Conservation (phyloP, 2,888 invertebrate genomes). For the Xestoiulus laeticollis region DNA sequence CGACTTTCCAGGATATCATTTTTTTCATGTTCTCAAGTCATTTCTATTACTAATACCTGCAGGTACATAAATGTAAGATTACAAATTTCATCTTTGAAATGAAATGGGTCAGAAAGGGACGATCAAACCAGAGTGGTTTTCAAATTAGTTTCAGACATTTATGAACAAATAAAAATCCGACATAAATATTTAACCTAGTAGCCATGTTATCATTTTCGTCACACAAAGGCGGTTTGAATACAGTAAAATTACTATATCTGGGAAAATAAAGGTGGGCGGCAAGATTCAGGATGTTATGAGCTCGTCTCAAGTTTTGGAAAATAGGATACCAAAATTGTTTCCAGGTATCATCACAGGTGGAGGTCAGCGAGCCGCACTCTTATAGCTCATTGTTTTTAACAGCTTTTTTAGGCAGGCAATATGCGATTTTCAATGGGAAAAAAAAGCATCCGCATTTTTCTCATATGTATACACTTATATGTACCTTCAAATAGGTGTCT, state of each 20-base stretch:
- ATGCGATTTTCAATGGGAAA: not conserved
- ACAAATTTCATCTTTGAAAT: not conserved
- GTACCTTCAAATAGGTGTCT: too few species aligned
- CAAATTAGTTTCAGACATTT: not conserved
- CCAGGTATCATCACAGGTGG: not conserved
- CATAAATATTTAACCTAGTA: not conserved
- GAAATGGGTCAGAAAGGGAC: constrained; percentile 4
- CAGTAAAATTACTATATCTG: not conserved
- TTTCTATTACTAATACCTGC: not conserved
- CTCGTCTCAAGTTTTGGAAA: not conserved
- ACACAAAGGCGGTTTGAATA: not conserved
- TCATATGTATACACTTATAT: not conserved
- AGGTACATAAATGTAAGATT: not conserved
- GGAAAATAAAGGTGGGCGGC: not conserved
- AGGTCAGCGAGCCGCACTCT: not conserved
- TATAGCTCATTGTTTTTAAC: not conserved
- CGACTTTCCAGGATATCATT: not conserved
- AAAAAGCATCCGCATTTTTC: not conserved
- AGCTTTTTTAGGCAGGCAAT: not conserved
- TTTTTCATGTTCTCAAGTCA: not conserved
- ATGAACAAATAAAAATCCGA: not conserved
- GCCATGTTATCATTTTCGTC: not conserved
- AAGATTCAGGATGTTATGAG: not conserved
- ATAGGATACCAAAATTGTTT: constrained; percentile 12
- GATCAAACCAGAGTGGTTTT: not conserved